phyloP scores from a whole-genome alignment of 2,113 vertebrate species.

The Saguinus midas region DNA sequence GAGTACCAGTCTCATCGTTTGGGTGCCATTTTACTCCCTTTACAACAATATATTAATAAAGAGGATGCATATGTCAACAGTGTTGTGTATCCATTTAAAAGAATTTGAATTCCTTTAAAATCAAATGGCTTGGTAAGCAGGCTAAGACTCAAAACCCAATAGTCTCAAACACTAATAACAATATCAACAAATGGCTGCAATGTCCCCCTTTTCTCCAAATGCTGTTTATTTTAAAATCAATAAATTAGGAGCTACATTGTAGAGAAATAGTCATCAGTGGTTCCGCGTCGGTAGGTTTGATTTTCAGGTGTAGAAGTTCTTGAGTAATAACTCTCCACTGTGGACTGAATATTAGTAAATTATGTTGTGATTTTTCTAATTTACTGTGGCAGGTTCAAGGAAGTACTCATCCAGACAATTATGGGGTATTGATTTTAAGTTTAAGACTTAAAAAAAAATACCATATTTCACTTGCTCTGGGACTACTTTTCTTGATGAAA shows the following conservation, averaged over 20 bases:
- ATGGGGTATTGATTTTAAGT: neutral
- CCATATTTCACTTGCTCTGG: neutral
- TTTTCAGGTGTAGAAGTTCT: neutral
- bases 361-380: neutral
- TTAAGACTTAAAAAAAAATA: neutral
- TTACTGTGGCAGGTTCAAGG: neutral
- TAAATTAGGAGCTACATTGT: neutral
- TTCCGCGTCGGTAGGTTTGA: neutral
- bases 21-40: neutral
- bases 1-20: rapidly evolving
- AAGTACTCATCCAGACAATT: neutral
- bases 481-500: slow-evolving; percentile 8
- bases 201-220: neutral
- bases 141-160: neutral
- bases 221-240: neutral
- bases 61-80: neutral
- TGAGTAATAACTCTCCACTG: neutral
- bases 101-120: slow-evolving; percentile 33
- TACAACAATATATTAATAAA: neutral
- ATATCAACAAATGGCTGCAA: neutral
- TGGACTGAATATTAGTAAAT: neutral
- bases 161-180: neutral
- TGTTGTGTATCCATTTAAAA: neutral
- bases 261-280: neutral
- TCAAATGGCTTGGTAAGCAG: neutral